Conservation (phyloP, 2,888 invertebrate genomes). For the Herminia tarsipennalis region DNA sequence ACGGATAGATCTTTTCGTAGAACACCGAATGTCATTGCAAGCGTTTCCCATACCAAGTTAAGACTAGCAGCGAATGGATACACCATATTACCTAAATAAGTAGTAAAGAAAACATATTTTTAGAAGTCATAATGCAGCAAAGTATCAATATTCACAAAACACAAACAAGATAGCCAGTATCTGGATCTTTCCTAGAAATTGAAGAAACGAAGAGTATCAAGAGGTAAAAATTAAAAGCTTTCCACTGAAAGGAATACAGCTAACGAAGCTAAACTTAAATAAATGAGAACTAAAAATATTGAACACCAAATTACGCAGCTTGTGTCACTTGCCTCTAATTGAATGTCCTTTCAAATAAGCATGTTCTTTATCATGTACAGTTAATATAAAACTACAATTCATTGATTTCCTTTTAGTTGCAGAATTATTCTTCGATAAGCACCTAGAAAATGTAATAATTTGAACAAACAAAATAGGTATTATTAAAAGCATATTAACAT, state of each 20-base stretch:
- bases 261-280: background rate
- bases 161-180: background rate
- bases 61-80: conserved; percentile 92
- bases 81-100: conserved; percentile 82
- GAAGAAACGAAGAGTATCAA: too few relatives aligned
- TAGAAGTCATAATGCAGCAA: background rate
- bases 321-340: conserved; percentile 87
- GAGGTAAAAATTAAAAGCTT: too few relatives aligned
- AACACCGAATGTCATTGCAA: conserved; percentile 83
- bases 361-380: conserved; percentile 81
- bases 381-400: conserved; percentile 14
- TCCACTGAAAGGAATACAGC: background rate
- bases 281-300: too few relatives aligned
- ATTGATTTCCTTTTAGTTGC: conserved; percentile 10
- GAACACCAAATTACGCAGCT: too few relatives aligned
- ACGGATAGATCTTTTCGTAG: conserved; percentile 87
- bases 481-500: background rate
- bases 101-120: background rate
- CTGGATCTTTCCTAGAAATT: background rate
- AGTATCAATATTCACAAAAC: background rate
- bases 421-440: background rate
- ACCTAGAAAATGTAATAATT: conserved; percentile 23
- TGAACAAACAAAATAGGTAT: background rate
- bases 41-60: conserved; percentile 88
- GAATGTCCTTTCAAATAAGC: conserved; percentile 89